These are phyloP conservation scores for Bergia sp. DNA, from an alignment of 92 coral and sea anemone genomes.

Conservation along the genomic window DNA sequence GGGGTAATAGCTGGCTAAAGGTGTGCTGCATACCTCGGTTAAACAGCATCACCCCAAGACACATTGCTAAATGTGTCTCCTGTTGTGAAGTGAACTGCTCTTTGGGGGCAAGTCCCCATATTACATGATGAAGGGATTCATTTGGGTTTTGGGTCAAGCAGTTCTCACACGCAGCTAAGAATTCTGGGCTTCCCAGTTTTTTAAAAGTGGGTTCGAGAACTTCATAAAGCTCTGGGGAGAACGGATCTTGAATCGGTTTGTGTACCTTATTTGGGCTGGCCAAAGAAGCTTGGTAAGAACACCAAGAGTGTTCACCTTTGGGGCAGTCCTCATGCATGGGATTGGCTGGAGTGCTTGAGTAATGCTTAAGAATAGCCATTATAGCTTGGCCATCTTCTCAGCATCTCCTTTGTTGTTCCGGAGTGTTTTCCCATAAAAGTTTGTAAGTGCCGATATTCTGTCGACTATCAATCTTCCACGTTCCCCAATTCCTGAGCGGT, in stretches of 20 bases:
- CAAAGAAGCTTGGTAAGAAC: slow-evolving; percentile 58
- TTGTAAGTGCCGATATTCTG: slow-evolving; percentile 57
- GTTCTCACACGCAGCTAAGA: slow-evolving; percentile 69
- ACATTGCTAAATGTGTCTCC: slow-evolving; percentile 57
- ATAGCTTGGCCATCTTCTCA: slow-evolving; percentile 63
- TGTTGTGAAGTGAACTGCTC: slow-evolving; percentile 53
- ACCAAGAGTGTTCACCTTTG: slow-evolving; percentile 59
- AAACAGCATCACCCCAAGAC: slow-evolving; percentile 51
- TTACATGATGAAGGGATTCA: slow-evolving; percentile 66
- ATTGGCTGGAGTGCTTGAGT: slow-evolving; percentile 59
- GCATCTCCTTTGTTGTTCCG: slow-evolving; percentile 70
- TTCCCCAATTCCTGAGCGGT: slow-evolving; percentile 31
- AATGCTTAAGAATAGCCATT: slow-evolving; percentile 68
- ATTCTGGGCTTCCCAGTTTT: slow-evolving; percentile 53
- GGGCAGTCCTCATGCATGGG: slow-evolving; percentile 75
- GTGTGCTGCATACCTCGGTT: slow-evolving; percentile 50
- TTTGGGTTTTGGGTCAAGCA: slow-evolving; percentile 57
- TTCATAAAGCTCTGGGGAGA: slow-evolving; percentile 61
- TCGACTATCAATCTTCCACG: slow-evolving; percentile 51
- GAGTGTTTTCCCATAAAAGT: slow-evolving; percentile 63
- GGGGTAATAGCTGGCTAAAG: slow-evolving; percentile 5
- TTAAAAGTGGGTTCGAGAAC: slow-evolving; percentile 53
- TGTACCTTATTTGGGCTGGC: slow-evolving; percentile 35
- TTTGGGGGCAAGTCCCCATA: slow-evolving; percentile 69
- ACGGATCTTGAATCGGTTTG: slow-evolving; percentile 58